These are phyloP conservation scores for Trichosurus vulpecula DNA, from an alignment of 2,797 vertebrate species.

Conservation along the genomic window DNA sequence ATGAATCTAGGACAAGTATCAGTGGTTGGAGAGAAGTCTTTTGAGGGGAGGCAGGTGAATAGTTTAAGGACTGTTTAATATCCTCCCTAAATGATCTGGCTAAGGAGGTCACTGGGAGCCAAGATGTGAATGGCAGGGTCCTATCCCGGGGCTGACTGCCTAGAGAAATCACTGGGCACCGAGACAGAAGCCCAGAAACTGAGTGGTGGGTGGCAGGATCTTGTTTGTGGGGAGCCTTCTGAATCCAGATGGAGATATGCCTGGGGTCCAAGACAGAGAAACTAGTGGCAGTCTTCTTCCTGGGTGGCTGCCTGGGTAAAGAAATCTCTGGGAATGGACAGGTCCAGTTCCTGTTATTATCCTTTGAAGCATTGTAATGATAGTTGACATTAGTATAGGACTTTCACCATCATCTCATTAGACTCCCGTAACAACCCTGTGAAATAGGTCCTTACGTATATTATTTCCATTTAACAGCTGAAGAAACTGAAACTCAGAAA, in stretches of 20 bases:
- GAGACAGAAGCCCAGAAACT: not conserved
- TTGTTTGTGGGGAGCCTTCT: not conserved
- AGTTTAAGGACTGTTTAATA: no score
- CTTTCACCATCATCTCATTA: not conserved
- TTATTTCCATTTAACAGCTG: not conserved
- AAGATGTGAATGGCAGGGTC: no score
- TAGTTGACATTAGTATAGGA: not conserved
- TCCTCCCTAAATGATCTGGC: no score
- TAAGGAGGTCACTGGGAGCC: no score
- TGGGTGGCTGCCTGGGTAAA: no score
- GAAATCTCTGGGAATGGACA: not conserved
- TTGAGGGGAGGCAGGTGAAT: no score
- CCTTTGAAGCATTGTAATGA: not conserved
- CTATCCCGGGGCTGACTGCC: no score
- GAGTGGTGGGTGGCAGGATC: not conserved
- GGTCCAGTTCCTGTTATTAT: not conserved
- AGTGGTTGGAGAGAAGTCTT: no score
- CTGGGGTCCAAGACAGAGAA: not conserved
- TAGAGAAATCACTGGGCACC: not conserved
- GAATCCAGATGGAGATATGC: not conserved
- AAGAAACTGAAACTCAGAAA: not conserved
- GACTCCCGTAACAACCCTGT: not conserved
- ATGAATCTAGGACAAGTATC: no score
- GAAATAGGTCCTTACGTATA: not conserved
- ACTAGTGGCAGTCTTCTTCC: not conserved